These are phyloP conservation scores for Platygyra sinensis DNA, from an alignment of 64 coral and sea anemone species.

Conservation along the genomic window DNA sequence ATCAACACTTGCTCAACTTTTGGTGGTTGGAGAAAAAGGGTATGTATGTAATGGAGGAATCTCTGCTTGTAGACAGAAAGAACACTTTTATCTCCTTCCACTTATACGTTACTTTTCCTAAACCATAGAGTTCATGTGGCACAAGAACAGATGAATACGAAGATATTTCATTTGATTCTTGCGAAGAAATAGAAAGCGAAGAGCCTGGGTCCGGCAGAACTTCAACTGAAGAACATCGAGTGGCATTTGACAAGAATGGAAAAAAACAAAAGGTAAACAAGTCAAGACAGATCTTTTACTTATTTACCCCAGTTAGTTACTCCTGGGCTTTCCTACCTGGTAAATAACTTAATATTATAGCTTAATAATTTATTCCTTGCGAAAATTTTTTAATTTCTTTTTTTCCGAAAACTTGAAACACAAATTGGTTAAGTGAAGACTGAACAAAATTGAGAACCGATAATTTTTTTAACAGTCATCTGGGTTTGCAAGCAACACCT, in stretches of 20 bases:
- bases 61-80: not conserved
- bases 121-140: not conserved
- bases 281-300: not conserved
- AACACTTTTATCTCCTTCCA: not conserved
- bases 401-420: too few species aligned
- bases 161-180: not conserved
- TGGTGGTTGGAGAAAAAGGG: not conserved
- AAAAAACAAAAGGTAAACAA: not conserved
- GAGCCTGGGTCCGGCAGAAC: not conserved
- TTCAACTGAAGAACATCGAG: not conserved
- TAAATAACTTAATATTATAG: too few species aligned
- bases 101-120: not conserved
- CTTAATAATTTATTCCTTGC: too few species aligned
- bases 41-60: not conserved
- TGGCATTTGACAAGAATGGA: slow-evolving; percentile 24
- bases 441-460: too few species aligned
- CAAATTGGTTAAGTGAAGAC: too few species aligned
- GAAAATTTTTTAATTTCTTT: too few species aligned
- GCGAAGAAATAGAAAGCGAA: not conserved
- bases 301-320: not conserved
- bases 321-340: too few species aligned
- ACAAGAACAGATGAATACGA: not conserved
- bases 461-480: too few species aligned
- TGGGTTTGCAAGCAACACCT: too few species aligned
- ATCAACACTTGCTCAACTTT: too few species aligned